Conservation (phyloP, 2,797 vertebrate species). For the Chaetodon trifasciatus region DNA sequence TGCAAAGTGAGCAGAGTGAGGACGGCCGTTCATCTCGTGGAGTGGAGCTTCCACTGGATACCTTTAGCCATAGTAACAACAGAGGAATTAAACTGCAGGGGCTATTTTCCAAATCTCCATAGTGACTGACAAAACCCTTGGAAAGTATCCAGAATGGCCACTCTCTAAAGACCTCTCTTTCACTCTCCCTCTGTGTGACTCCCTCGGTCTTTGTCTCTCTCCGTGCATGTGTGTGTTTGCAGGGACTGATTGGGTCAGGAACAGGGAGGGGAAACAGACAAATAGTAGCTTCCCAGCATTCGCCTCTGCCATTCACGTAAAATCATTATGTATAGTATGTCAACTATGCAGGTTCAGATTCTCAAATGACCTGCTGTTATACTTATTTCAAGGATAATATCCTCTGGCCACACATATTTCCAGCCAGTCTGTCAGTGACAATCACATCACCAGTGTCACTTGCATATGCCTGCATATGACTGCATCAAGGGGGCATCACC, state of each 20-base stretch:
- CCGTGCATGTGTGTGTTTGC: slow-evolving; percentile 32
- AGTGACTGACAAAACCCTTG: slow-evolving; percentile 76
- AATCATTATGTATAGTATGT: background rate
- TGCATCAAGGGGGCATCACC: slow-evolving; percentile 42
- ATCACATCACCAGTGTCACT: slow-evolving; percentile 71
- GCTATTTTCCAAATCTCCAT: slow-evolving; percentile 80
- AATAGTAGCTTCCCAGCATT: slow-evolving; percentile 26
- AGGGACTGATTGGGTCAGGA: slow-evolving; percentile 45
- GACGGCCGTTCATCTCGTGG: slow-evolving; percentile 27
- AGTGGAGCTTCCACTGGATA: slow-evolving; percentile 60
- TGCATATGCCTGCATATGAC: slow-evolving; percentile 61
- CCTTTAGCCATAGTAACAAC: slow-evolving; percentile 70
- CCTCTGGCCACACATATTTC: slow-evolving; percentile 41
- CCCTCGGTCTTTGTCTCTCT: slow-evolving; percentile 51
- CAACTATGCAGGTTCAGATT: slow-evolving; percentile 14
- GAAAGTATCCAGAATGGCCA: slow-evolving; percentile 76
- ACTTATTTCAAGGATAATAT: slow-evolving; percentile 51
- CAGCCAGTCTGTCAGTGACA: slow-evolving; percentile 46
- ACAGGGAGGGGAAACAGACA: slow-evolving; percentile 33
- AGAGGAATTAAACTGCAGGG: slow-evolving; percentile 70
- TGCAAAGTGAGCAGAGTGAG: slow-evolving; percentile 38
- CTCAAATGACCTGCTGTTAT: slow-evolving; percentile 11
- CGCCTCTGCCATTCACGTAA: background rate
- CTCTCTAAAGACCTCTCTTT: slow-evolving; percentile 64
- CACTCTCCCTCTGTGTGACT: slow-evolving; percentile 62